phyloP scores from a whole-genome alignment of 2,888 invertebrate genomes.

The Fabriciana adippe region DNA sequence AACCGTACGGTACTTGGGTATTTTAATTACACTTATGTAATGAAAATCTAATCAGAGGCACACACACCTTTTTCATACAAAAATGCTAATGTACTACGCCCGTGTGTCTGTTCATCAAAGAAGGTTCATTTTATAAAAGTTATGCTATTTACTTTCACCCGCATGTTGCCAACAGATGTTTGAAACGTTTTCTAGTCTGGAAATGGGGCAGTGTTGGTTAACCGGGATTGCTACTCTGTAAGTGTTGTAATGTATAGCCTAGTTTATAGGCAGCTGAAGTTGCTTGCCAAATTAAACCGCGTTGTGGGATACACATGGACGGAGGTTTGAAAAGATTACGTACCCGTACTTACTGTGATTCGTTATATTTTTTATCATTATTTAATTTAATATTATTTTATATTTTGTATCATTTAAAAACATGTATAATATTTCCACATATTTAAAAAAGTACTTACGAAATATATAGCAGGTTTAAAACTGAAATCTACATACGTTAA shows the following conservation, averaged over 20 bases:
- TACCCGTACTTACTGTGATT: no score
- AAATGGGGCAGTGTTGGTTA: slow-evolving; percentile 12
- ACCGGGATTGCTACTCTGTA: slow-evolving; percentile 13
- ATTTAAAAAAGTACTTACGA: no score
- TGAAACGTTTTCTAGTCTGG: slow-evolving; percentile 21
- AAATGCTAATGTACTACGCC: background rate
- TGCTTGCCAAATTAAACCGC: slow-evolving; percentile 22
- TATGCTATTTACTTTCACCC: slow-evolving; percentile 9
- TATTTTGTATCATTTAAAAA: no score
- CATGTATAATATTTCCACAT: no score
- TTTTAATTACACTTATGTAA: no score
- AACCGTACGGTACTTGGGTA: no score
- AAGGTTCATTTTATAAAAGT: background rate
- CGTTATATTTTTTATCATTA: no score
- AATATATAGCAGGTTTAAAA: no score
- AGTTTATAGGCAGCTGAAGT: slow-evolving; percentile 17
- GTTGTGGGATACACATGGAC: slow-evolving; percentile 1
- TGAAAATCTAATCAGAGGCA: background rate
- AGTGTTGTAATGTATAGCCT: slow-evolving; percentile 21
- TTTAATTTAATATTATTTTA: no score
- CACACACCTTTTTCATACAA: background rate
- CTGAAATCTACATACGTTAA: no score
- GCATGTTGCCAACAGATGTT: slow-evolving; percentile 21
- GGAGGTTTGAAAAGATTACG: background rate
- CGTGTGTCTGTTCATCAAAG: background rate